Base-by-base conservation (phyloP, 2,888 invertebrate genomes). In the Lepidonotus clava region DNA sequence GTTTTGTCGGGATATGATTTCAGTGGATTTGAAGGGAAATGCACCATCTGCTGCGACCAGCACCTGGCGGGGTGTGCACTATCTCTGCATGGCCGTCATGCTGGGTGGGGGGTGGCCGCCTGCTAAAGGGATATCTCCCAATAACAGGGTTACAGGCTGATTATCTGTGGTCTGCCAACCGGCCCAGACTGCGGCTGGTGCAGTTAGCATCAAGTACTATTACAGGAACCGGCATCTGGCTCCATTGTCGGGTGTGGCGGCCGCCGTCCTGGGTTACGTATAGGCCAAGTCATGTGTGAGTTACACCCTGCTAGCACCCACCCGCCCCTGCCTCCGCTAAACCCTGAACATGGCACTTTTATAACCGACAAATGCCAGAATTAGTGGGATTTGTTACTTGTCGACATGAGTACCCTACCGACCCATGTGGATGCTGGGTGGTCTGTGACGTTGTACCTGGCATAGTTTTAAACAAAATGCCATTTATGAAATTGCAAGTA, bases 201-300 rank as follows among this genome's bases (percentile, higher is more conserved):
- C 61, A 61, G 61, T 61, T 61, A 61, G 28, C 61, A 61, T 61
- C 61, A 61, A 61, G 61, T 61, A 24, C 61, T 61, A 11, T 61
- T 61, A 61, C 61, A 61, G 53, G 53, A 53, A 61, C 61, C 28
- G 61, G 61, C 61, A 61, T 61, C 61, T 61, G 61, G 61, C n/a
- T n/a, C n/a, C n/a, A n/a, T n/a, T n/a, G n/a, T 18, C 11, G 24
- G 61, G 24, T 28, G 1, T 61, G 56, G 56, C 4, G 56, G 56
- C 18, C 8, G 56, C 46, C 18, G n/a, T n/a, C 6, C 8, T 53
- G 53, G 53, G 53, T 53, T 18, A 53, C 53, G 6, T 53, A 8
- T 53, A n/a, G 53, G 53, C 21, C 53, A n/a, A 53, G 53, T n/a
- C 53, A 53, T 53, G 53, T 53, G 53, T 53, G 53, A 53, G 53